A percentile compares a stretch with the other conserved stretches of the same genome.
Conservation (phyloP, 2,113 vertebrate species). For the Aegithalos caudatus region DNA sequence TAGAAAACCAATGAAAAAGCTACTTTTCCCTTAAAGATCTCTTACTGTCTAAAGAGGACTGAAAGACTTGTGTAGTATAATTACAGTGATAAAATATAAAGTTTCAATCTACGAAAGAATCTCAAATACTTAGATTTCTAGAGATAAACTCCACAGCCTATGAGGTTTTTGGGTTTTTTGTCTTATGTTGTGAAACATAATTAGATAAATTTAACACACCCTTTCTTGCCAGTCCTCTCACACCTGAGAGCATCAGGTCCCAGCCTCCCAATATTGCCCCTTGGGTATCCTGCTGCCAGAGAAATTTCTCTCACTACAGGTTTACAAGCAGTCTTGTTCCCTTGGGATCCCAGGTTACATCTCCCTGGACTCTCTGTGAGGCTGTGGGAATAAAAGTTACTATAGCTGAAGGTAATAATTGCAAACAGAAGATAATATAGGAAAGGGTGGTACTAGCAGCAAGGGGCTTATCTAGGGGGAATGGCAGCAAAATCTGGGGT, state of each 20-base stretch:
- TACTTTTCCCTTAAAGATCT: background rate
- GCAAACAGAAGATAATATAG: background rate
- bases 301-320: background rate
- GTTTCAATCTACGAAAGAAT: background rate
- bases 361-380: background rate
- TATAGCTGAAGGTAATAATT: background rate
- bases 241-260: background rate
- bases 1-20: background rate
- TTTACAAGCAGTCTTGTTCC: background rate
- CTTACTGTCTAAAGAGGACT: background rate
- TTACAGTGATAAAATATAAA: background rate
- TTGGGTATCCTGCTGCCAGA: background rate
- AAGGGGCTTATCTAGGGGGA: background rate
- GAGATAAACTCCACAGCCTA: background rate
- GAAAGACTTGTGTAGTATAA: background rate
- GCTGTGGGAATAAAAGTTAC: background rate
- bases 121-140: background rate
- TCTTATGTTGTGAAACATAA: background rate
- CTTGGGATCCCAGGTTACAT: background rate
- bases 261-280: background rate
- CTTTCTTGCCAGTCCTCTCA: background rate
- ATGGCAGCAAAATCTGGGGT: background rate
- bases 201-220: accelerated
- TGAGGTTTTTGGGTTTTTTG: background rate
- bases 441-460: background rate